phyloP scores from a whole-genome alignment of 2,113 vertebrate genomes.

The Panurus biarmicus region DNA sequence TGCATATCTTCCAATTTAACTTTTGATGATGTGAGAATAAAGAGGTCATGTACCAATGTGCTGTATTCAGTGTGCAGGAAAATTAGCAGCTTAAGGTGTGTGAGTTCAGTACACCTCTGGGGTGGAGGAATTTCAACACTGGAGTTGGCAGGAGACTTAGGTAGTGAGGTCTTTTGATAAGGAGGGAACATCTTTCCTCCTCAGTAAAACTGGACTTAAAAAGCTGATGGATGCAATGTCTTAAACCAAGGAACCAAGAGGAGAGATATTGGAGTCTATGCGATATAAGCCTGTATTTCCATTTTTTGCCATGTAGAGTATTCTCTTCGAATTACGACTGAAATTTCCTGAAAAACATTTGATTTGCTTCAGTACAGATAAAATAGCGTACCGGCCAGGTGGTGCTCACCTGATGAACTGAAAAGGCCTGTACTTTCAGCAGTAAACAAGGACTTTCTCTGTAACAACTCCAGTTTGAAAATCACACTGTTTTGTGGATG shows the following conservation, averaged over 20 bases:
- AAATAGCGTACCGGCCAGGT: background rate
- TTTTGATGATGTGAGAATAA: background rate
- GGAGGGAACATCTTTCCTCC: background rate
- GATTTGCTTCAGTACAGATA: background rate
- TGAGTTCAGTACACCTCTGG: background rate
- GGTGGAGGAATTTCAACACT: background rate
- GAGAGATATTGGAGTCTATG: background rate
- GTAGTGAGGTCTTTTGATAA: background rate
- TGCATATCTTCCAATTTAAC: background rate
- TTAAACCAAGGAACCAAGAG: background rate
- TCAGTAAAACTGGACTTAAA: background rate
- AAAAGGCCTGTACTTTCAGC: background rate
- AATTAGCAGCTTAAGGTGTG: background rate
- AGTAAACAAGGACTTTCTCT: background rate
- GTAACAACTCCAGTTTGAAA: background rate
- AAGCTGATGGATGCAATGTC: background rate
- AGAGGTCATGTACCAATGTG: background rate
- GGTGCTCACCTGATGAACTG: background rate
- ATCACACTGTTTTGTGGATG: background rate
- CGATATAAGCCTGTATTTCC: background rate
- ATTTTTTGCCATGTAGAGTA: background rate
- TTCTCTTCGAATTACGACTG: background rate
- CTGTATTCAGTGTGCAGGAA: background rate
- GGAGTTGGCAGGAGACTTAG: background rate
- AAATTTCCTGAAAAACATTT: background rate